These are phyloP conservation scores for Cyclargus thomasi DNA, from an alignment of 1,140 invertebrate species.

Conservation along the genomic window DNA sequence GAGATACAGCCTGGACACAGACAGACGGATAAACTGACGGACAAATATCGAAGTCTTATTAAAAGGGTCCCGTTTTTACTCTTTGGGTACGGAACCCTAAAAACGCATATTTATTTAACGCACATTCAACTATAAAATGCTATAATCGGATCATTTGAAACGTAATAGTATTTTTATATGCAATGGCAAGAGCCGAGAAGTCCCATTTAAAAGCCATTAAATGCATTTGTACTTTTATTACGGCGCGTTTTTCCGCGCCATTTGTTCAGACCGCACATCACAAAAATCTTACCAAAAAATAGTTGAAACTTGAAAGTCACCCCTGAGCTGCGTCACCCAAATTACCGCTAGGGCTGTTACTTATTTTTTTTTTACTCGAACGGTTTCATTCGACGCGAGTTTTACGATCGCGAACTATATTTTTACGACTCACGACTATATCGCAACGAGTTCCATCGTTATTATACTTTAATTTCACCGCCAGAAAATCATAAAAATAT, in stretches of 20 bases:
- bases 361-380: slow-evolving; percentile 48
- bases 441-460: slow-evolving; percentile 55
- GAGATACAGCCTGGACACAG: no score
- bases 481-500: slow-evolving; percentile 69
- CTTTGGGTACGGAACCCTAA: no score
- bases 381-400: slow-evolving; percentile 51
- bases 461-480: slow-evolving; percentile 71
- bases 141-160: not conserved
- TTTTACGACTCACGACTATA: slow-evolving; percentile 60
- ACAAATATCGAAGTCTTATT: no score
- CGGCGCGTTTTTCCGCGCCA: slow-evolving; percentile 24
- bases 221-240: slow-evolving; percentile 14
- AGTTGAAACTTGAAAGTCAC: not conserved
- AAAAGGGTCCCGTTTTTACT: no score
- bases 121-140: no score
- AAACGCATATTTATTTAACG: no score
- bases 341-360: slow-evolving; percentile 28
- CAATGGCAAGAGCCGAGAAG: not conserved
- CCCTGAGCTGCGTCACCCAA: slow-evolving; percentile 24
- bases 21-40: no score
- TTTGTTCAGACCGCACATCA: slow-evolving; percentile 19
- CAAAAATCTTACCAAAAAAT: not conserved
- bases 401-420: slow-evolving; percentile 64
- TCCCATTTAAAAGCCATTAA: slow-evolving; percentile 8
- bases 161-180: not conserved